These are phyloP conservation scores for Lithophane semibrunnea DNA, from an alignment of 2,888 invertebrate genomes.

Conservation along the genomic window DNA sequence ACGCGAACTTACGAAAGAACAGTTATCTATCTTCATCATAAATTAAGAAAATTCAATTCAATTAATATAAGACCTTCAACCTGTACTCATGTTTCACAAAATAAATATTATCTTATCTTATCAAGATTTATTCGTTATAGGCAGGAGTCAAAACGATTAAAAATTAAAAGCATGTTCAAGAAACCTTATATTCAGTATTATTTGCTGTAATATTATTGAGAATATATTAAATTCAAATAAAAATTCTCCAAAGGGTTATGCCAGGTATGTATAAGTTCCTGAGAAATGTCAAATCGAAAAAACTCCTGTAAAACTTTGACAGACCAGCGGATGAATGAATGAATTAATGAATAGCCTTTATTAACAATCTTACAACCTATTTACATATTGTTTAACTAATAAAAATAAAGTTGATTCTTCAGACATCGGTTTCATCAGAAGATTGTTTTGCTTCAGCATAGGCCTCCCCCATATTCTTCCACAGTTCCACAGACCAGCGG, in stretches of 20 bases:
- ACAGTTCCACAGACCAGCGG: background rate
- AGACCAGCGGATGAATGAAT: no score
- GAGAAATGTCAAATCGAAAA: background rate
- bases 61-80: no score
- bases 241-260: background rate
- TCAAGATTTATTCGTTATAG: no score
- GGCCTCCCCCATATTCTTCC: no score
- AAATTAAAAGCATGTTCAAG: background rate
- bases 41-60: background rate
- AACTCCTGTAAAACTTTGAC: background rate
- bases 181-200: background rate
- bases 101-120: no score
- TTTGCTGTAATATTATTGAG: background rate
- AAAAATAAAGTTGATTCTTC: no score
- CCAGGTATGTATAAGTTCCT: background rate
- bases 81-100: no score
- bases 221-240: background rate
- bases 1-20: constrained; percentile 17
- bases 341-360: no score
- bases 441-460: no score
- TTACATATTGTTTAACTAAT: no score
- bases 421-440: no score
- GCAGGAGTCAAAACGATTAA: background rate
- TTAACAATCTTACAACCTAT: no score
- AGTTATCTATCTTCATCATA: background rate